Evolutionary conservation across 2,797 vertebrate species (phyloP).

Genomic region (Esox masquinongy): DNA sequence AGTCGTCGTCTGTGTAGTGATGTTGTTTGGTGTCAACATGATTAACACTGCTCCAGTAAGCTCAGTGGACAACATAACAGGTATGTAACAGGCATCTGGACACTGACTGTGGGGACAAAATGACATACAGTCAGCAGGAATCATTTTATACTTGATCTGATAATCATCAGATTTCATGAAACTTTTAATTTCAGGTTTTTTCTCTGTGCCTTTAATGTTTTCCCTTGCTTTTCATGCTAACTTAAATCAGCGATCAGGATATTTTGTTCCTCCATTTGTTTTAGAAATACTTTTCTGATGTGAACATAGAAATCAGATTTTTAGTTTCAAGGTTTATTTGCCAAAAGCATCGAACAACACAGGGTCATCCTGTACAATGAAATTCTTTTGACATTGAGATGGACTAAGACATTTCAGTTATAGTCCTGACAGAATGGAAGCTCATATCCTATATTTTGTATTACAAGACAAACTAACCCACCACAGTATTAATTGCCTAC

Average conservation of each 20-base stretch:
- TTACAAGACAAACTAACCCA: background rate
- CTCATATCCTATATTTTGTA: background rate
- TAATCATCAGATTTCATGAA: background rate
- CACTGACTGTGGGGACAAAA: background rate
- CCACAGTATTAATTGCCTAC: background rate
- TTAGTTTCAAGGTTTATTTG: no score
- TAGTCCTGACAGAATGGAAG: background rate
- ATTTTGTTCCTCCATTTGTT: background rate
- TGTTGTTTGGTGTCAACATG: constrained; percentile 93
- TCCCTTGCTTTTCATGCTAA: background rate
- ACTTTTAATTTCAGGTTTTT: background rate
- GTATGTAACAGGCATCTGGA: constrained; percentile 58
- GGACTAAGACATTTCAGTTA: background rate
- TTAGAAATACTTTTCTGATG: background rate
- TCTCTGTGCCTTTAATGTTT: background rate
- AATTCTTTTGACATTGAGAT: no score
- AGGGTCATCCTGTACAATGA: no score
- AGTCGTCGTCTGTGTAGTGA: constrained; percentile 68
- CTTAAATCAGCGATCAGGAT: background rate
- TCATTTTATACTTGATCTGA: background rate
- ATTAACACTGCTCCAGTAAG: constrained; percentile 88
- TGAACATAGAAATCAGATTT: background rate
- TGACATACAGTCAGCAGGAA: background rate
- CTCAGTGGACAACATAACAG: constrained; percentile 89
- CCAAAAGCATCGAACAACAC: no score